Conservation (phyloP, 2,888 invertebrate species). For the Subacronicta megacephala region DNA sequence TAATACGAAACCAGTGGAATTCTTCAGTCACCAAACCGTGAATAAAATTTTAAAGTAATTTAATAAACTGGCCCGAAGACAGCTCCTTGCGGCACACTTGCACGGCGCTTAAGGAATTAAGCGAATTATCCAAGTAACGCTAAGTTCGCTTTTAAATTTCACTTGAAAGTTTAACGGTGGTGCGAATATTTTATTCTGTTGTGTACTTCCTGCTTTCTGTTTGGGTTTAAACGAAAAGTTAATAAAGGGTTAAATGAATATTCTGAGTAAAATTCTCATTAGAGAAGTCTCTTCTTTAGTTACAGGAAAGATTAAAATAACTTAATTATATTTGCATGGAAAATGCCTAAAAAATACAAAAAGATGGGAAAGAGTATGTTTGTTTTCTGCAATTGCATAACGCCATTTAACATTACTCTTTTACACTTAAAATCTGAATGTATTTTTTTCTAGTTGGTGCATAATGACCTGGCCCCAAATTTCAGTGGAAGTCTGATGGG, state of each 20-base stretch:
- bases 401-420: background rate
- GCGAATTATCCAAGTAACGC: constrained; percentile 17
- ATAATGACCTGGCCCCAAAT: constrained; percentile 95
- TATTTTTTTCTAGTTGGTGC: constrained; percentile 89
- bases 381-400: too few species aligned
- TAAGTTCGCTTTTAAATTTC: constrained; percentile 15
- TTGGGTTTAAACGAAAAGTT: background rate
- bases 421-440: background rate
- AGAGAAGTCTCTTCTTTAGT: too few species aligned
- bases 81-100: constrained; percentile 14
- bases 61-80: constrained; percentile 10
- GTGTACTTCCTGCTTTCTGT: constrained; percentile 2
- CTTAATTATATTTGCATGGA: too few species aligned
- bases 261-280: background rate
- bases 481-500: constrained; percentile 96
- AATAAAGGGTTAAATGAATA: background rate
- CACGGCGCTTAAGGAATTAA: constrained; percentile 21
- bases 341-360: too few species aligned
- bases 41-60: constrained; percentile 19
- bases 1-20: background rate
- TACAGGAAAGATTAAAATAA: too few species aligned
- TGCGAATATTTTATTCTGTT: background rate
- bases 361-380: too few species aligned
- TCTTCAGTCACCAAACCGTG: background rate
- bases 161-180: constrained; percentile 6